A percentile compares a stretch with the other conserved stretches of the same genome.
These are phyloP conservation scores for Patella depressa DNA, from an alignment of 2,888 invertebrate species.

Conservation along the genomic window DNA sequence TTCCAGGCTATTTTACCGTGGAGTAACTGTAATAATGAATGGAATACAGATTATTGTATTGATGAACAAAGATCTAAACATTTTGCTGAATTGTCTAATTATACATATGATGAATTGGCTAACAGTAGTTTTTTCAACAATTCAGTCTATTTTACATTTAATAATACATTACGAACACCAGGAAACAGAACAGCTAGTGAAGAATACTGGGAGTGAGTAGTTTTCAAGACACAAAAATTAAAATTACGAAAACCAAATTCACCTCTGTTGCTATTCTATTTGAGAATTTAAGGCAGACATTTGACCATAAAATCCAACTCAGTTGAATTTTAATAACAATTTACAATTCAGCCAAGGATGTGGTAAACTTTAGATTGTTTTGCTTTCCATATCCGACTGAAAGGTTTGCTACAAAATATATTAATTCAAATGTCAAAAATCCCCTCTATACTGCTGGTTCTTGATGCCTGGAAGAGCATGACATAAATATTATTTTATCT, in stretches of 20 bases:
- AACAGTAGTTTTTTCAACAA: conserved; percentile 7
- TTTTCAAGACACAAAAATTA: not conserved
- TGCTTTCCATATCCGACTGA: too few relatives aligned
- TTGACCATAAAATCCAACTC: too few relatives aligned
- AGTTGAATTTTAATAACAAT: too few relatives aligned
- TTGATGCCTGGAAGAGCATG: not conserved
- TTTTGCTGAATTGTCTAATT: conserved; percentile 17
- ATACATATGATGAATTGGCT: not conserved
- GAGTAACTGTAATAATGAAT: conserved; percentile 68
- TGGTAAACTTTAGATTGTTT: too few relatives aligned
- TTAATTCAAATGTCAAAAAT: too few relatives aligned
- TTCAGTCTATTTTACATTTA: not conserved
- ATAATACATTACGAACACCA: not conserved
- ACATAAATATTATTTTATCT: conserved; percentile 1
- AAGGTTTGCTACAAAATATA: too few relatives aligned
- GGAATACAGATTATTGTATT: conserved; percentile 65
- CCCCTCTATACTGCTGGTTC: too few relatives aligned
- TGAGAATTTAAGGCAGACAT: too few relatives aligned
- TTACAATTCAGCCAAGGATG: too few relatives aligned
- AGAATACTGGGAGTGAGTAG: conserved; percentile 65
- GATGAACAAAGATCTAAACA: conserved; percentile 23
- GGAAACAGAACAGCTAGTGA: conserved; percentile 51
- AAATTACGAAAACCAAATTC: too few relatives aligned
- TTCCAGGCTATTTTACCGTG: conserved; percentile 68
- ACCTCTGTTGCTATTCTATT: too few relatives aligned